Evolutionary conservation across 2,113 vertebrate genomes (phyloP), one percentile per base, ranked within the genome.

Genomic region (Psephotus haematonotus): DNA sequence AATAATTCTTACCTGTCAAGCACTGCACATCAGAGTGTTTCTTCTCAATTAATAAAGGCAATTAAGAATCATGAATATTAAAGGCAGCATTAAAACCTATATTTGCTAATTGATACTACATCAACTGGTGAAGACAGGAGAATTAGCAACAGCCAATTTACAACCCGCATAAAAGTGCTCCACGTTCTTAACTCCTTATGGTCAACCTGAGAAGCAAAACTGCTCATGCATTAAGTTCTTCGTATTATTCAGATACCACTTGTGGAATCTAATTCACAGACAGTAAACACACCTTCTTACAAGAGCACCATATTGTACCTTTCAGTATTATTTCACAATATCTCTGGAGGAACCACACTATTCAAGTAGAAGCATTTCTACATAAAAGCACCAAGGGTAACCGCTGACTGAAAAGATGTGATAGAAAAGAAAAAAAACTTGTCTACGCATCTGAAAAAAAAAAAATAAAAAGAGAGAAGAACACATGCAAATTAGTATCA

Each of bases 61-160:
- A 98, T 98, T 98, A 98, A 92, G 95, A 97, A 96, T 95, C 95
- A 97, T 97, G 88, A 97, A 98, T 97, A 97, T 97, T 98, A 97
- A 96, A 97, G 59, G 68, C 64, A 94, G 83, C 76, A 95, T 93
- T 96, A 97, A 97, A 96, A 92, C 82, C 89, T 96, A 31, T 97
- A 97, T 96, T 97, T 96, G 87, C 63, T 97, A 97, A 97, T 97
- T 96, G 91, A 93, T 87, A 95, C 79, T 95, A 89, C 82, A 95
- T 95, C 93, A 97, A 74, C 81, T 90, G n/a, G 35, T 71, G 79
- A 93, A 93, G 95, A 94, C 88, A 95, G 76, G 50, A 90, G 70
- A 95, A 94, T 88, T 90, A 95, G 77, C 78, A 96, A 65, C 28
- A 91, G 76, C 46, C 85, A 90, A 90, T 96, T 96, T 96, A 94